A percentile compares a stretch with the other conserved stretches of the same genome.
These are phyloP conservation scores for Eupithecia subfuscata DNA, from an alignment of 2,888 invertebrate genomes.

Conservation along the genomic window DNA sequence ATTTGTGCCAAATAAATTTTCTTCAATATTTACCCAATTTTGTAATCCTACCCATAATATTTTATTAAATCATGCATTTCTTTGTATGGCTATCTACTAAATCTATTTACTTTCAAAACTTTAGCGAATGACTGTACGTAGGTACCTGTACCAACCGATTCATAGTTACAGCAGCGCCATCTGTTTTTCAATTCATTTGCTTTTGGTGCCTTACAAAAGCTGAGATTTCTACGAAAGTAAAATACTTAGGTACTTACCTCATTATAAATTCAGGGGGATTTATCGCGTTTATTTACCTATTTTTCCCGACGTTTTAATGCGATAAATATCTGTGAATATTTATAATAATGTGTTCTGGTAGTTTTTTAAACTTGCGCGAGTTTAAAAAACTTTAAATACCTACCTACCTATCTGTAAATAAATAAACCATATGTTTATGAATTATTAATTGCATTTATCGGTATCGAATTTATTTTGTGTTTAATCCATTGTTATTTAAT, in stretches of 20 bases:
- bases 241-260: not conserved
- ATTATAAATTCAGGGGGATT: too few relatives aligned
- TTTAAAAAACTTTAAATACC: not conserved
- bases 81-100: too few relatives aligned
- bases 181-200: slow-evolving; percentile 10
- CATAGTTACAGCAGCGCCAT: slow-evolving; percentile 13
- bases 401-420: not conserved
- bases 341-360: too few relatives aligned
- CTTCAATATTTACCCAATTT: not conserved
- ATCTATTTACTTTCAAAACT: too few relatives aligned
- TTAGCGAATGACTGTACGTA: too few relatives aligned
- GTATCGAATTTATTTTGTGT: slow-evolving; percentile 81
- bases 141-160: not conserved
- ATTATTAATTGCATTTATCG: slow-evolving; percentile 73
- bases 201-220: not conserved
- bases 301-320: too few relatives aligned
- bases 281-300: too few relatives aligned
- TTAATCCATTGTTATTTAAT: slow-evolving; percentile 45
- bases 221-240: not conserved
- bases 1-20: slow-evolving; percentile 53
- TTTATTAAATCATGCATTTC: too few relatives aligned
- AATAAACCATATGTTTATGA: not conserved
- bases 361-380: too few relatives aligned
- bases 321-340: too few relatives aligned
- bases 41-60: not conserved